Evolutionary conservation across 1,140 invertebrate genomes (phyloP), one percentile per base, ranked within the genome.

Genomic region (Forficula auricularia): DNA sequence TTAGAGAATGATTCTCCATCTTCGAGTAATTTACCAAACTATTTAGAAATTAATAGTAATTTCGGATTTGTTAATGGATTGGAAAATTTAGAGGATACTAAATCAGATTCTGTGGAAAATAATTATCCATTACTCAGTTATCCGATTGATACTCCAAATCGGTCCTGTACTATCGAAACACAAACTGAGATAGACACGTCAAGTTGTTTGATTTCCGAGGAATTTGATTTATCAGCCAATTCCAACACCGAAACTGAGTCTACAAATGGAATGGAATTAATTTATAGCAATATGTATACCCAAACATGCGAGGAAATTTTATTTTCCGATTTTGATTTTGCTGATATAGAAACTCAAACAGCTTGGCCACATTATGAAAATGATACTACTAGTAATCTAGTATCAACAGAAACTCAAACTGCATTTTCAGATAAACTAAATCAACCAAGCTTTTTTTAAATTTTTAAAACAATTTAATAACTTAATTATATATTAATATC

Each of bases 301-400:
- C 72, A 75, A 52, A 75, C 72, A 8, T 72, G 68, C 44, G 59
- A 68, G 38, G 67, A 72, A 14, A 65, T 71, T 30, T 50, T 71
- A 15, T 58, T 60, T 30, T 58, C 55, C 41, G 69, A 67, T 50
- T 52, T 74, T 3, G 65, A 61, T 2, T 55, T 74, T 15, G 67
- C 66, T 7, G 62, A 73, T 43, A 74, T 67, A 32, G 67, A 75
- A 50, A 75, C 73, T 0, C 73, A 75, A 50, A 75, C 72, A 1
- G 57, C 63, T 13, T 68, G 64, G 62, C 50, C 61, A 18, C 53
- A 57, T 40, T 47, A 44, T 36, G 50, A 57, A 3, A 58, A 61
- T 15, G 60, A 60, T 19, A 52, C 56, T 8, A 52, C 56, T 8
- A 52, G 58, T 0, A 34, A 32, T 14, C 38, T 48, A 6, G 61